These are phyloP conservation scores for Saccostrea glomerata DNA, from an alignment of 1,140 invertebrate genomes.

Conservation along the genomic window DNA sequence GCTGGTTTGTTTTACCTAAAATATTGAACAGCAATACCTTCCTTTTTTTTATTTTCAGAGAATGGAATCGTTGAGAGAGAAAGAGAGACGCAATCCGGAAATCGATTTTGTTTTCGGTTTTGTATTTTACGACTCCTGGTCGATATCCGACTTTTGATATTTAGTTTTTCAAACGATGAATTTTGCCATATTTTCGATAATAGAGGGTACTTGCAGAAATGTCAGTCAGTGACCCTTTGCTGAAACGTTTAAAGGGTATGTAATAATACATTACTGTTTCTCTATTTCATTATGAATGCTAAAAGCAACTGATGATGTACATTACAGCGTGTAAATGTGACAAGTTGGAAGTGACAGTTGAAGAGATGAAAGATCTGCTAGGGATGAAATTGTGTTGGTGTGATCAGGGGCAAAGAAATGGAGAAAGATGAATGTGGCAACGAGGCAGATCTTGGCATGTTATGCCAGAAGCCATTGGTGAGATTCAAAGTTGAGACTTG, in stretches of 20 bases:
- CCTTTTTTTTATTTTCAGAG: too few relatives aligned
- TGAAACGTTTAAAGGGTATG: slow-evolving; percentile 18
- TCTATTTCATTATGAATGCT: background rate
- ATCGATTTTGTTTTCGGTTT: too few relatives aligned
- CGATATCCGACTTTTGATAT: slow-evolving; percentile 29
- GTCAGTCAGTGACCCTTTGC: slow-evolving; percentile 38
- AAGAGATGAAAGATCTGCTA: too few relatives aligned
- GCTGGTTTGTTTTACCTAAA: too few relatives aligned
- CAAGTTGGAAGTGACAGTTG: too few relatives aligned
- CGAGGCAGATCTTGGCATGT: background rate
- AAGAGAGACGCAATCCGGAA: too few relatives aligned
- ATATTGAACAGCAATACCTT: too few relatives aligned
- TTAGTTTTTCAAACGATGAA: slow-evolving; percentile 5
- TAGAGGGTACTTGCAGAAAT: background rate
- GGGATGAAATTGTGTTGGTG: too few relatives aligned
- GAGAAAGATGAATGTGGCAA: too few relatives aligned
- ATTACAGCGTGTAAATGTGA: too few relatives aligned
- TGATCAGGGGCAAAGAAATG: too few relatives aligned
- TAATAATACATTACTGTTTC: background rate
- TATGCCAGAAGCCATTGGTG: background rate
- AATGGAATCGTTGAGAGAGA: too few relatives aligned
- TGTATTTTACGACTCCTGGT: background rate
- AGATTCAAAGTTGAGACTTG: background rate
- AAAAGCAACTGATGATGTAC: background rate
- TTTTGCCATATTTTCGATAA: slow-evolving; percentile 27